A percentile compares a stretch with the other conserved stretches of the same genome.
These are phyloP conservation scores for Drosophila lacertosa DNA, from an alignment of 1,140 invertebrate species.

Conservation along the genomic window DNA sequence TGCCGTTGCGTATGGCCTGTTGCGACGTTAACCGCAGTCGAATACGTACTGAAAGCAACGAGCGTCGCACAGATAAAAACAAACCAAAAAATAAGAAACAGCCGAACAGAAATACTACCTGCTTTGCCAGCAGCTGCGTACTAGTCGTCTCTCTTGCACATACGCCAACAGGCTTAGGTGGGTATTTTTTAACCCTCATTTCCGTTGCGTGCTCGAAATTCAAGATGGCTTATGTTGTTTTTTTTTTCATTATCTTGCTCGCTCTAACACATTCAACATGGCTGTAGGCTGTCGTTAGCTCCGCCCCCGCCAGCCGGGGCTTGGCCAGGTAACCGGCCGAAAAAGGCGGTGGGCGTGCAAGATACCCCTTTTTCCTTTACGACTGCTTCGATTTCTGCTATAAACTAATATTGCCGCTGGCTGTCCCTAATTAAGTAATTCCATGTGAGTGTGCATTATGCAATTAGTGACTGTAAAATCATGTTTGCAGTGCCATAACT, in stretches of 20 bases:
- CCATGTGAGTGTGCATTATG: slow-evolving; percentile 63
- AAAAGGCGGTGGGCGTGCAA: slow-evolving; percentile 6
- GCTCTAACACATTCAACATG: slow-evolving; percentile 39
- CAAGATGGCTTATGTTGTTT: slow-evolving; percentile 68
- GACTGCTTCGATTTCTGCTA: slow-evolving; percentile 69
- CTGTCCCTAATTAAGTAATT: slow-evolving; percentile 75
- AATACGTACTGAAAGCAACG: slow-evolving; percentile 67
- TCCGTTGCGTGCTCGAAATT: slow-evolving; percentile 70
- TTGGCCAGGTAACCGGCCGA: slow-evolving; percentile 40
- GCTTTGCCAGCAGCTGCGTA: neutral
- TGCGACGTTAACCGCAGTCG: slow-evolving; percentile 68
- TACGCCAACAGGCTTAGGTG: slow-evolving; percentile 5
- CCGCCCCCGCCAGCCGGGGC: slow-evolving; percentile 45
- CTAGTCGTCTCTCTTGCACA: slow-evolving; percentile 50
- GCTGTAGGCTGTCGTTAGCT: slow-evolving; percentile 47
- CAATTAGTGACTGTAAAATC: slow-evolving; percentile 74
- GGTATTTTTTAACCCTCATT: slow-evolving; percentile 64
- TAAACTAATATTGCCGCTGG: slow-evolving; percentile 74
- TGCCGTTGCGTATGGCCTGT: slow-evolving; percentile 60
- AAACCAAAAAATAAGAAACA: slow-evolving; percentile 39
- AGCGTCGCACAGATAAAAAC: slow-evolving; percentile 67
- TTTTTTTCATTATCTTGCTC: slow-evolving; percentile 19
- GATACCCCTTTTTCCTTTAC: slow-evolving; percentile 63
- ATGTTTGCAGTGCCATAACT: slow-evolving; percentile 60
- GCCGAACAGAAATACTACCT: slow-evolving; percentile 11